phyloP scores from a whole-genome alignment of 1,140 invertebrate genomes.

The Choristoneura fumiferana region DNA sequence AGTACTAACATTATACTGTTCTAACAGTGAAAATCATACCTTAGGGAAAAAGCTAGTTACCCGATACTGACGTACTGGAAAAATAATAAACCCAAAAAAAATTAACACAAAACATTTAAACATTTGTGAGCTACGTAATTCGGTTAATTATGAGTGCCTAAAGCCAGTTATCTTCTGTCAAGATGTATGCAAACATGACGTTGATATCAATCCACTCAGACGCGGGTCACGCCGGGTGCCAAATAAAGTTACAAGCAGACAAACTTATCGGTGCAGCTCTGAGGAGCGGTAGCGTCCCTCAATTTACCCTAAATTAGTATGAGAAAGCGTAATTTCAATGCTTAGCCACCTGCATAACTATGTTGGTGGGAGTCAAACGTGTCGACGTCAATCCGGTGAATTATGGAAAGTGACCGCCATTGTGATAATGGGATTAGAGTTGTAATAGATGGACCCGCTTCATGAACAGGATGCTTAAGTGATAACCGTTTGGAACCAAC shows the following conservation, averaged over 20 bases:
- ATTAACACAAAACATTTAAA: too few relatives aligned
- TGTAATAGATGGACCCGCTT: not conserved
- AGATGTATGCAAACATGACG: too few relatives aligned
- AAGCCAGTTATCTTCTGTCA: too few relatives aligned
- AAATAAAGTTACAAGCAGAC: not conserved
- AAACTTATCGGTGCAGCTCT: not conserved
- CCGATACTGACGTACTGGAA: too few relatives aligned
- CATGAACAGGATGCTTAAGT: too few relatives aligned
- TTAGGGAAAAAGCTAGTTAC: too few relatives aligned
- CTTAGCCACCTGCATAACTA: not conserved
- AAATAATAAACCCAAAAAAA: too few relatives aligned
- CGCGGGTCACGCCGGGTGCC: not conserved
- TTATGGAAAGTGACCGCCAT: slow-evolving; percentile 2
- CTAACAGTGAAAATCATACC: too few relatives aligned
- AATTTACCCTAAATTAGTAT: not conserved
- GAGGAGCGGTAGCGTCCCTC: not conserved
- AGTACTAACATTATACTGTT: too few relatives aligned
- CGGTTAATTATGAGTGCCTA: too few relatives aligned
- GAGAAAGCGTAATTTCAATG: not conserved
- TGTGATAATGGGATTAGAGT: not conserved
- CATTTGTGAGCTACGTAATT: too few relatives aligned
- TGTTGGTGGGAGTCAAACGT: not conserved
- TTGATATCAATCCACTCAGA: not conserved
- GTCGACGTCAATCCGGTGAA: not conserved
- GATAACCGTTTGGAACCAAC: too few relatives aligned